Conservation (phyloP, 1,140 invertebrate species). For the Pseudomyrmex dendroicus region DNA sequence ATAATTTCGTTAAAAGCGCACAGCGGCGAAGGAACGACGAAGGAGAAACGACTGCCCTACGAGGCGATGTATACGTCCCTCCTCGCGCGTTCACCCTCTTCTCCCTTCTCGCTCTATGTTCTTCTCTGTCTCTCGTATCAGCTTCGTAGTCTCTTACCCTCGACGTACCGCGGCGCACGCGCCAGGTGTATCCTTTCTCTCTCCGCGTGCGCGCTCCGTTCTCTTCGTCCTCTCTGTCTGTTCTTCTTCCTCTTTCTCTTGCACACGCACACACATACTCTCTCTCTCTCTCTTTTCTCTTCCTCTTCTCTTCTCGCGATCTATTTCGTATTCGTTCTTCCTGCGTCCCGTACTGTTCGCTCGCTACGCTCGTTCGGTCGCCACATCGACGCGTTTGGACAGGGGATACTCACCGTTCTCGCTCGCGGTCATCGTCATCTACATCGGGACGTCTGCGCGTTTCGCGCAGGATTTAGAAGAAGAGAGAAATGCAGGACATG, state of each 20-base stretch:
- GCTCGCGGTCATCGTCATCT: neutral
- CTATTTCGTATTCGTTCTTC: slow-evolving; percentile 53
- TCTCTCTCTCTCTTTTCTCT: slow-evolving; percentile 9
- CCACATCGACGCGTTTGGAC: slow-evolving; percentile 71
- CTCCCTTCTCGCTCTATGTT: slow-evolving; percentile 41
- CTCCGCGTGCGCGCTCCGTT: slow-evolving; percentile 32
- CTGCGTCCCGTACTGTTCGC: slow-evolving; percentile 30
- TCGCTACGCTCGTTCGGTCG: slow-evolving; percentile 59
- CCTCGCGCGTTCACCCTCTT: slow-evolving; percentile 48
- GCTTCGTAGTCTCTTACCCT: slow-evolving; percentile 28
- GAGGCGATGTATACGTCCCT: slow-evolving; percentile 73
- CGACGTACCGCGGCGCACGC: slow-evolving; percentile 34
- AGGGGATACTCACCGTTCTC: slow-evolving; percentile 42
- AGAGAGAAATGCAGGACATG: slow-evolving; percentile 5
- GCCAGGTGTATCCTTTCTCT: slow-evolving; percentile 52
- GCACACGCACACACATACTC: neutral
- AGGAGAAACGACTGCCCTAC: slow-evolving; percentile 77
- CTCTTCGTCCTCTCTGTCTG: slow-evolving; percentile 16
- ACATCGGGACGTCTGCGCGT: slow-evolving; percentile 65
- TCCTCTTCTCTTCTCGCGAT: slow-evolving; percentile 42
- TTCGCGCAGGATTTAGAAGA: slow-evolving; percentile 7
- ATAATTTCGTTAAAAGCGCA: slow-evolving; percentile 76
- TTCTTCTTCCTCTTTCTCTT: neutral
- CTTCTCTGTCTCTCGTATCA: slow-evolving; percentile 49
- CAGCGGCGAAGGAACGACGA: slow-evolving; percentile 75